Evolutionary conservation across 1,140 invertebrate species (phyloP), one percentile per base, ranked within the genome.

Genomic region (Rhizoglyphus robini): DNA sequence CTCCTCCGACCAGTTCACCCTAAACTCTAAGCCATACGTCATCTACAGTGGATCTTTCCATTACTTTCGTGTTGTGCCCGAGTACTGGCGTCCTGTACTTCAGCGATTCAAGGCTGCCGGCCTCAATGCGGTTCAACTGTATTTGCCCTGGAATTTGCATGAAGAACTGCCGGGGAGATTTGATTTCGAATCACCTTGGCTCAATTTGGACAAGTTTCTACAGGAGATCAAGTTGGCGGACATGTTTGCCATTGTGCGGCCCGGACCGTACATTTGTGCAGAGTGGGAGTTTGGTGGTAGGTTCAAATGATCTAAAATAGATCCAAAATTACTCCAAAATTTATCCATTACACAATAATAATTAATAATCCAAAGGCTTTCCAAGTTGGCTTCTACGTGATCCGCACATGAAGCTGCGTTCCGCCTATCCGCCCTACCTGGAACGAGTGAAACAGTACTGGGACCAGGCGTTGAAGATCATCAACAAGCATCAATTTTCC

Each of bases 41-140:
- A 80, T 80, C 67, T 71, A 80, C 31, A 77, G 78, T n/a, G 79
- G 79, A 4, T 77, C 76, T 63, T 72, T 81, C 15, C 80, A 81
- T 70, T 81, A 80, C 65, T 77, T 74, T 60, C 70, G 80, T 30
- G 74, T 80, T 15, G 79, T 75, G n/a, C 71, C 72, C 20, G 68
- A 74, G 41, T 76, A 78, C 66, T 81, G 80, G 80, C 65, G 73
- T 63, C 79, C 81, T 66, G 68, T 78, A 63, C 69, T 81, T 18
- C 51, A 66, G n/a, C 77, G 78, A 69, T 77, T 81, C 72, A 71
- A 73, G 68, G 72, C 73, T 47, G 76, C 75, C 48, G 80, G 80
- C 20, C 67, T 81, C 5, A 79, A 81, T 74, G 74, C 79, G 4
- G 71, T 81, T 38, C 78, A 81, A 71, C 72, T 73, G 73, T 81